Conservation (phyloP, 2,113 vertebrate genomes). For the Lepisosteus oculatus region DNA sequence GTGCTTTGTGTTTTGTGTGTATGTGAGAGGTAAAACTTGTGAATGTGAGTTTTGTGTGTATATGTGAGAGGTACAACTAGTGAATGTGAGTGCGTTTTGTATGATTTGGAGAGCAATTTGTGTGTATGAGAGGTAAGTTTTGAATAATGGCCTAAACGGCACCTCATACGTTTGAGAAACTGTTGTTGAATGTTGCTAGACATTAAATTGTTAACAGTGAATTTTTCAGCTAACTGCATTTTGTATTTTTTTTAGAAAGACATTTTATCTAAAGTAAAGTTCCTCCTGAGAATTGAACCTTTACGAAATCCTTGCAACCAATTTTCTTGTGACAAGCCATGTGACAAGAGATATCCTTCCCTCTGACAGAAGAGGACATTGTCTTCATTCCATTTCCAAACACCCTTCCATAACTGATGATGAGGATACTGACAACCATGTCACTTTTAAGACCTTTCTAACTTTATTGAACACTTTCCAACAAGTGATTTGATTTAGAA, state of each 20-base stretch:
- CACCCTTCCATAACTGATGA: constrained; percentile 2
- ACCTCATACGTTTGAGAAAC: too few species aligned
- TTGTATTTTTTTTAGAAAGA: background rate
- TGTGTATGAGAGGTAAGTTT: too few species aligned
- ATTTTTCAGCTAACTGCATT: constrained; percentile 23
- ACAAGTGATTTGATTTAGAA: too few species aligned
- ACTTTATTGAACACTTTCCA: too few species aligned
- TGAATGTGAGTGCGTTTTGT: too few species aligned
- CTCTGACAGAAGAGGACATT: constrained; percentile 44
- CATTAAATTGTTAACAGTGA: constrained; percentile 34
- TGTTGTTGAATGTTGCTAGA: constrained; percentile 19
- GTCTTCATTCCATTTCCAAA: background rate
- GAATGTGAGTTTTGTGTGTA: too few species aligned
- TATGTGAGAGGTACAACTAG: too few species aligned
- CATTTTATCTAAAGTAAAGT: constrained; percentile 14
- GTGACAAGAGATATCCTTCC: constrained; percentile 43
- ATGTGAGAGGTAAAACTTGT: too few species aligned
- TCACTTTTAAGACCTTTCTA: constrained; percentile 3
- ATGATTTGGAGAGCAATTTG: too few species aligned
- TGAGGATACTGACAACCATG: background rate
- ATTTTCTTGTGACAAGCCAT: constrained; percentile 22
- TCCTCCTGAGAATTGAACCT: constrained; percentile 24
- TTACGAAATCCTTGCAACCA: constrained; percentile 12
- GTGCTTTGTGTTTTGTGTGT: too few species aligned
- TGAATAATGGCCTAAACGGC: too few species aligned